Evolutionary conservation across 2,888 invertebrate species (phyloP).

Genomic region (Coenonympha arcania): DNA sequence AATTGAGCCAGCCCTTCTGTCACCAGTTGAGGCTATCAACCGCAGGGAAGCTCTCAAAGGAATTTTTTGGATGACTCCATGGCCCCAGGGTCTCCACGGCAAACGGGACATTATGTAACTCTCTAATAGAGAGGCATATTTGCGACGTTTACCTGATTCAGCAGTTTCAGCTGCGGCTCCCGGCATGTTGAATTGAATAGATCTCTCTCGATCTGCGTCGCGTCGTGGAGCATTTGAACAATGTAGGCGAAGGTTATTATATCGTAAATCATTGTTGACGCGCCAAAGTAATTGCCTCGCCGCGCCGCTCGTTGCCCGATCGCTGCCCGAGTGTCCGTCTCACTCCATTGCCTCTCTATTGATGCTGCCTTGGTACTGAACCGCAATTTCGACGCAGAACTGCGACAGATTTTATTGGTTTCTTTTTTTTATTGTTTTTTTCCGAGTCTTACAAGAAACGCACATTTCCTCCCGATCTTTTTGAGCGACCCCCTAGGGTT

Average conservation of each 20-base stretch:
- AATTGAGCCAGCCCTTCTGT: too few species aligned
- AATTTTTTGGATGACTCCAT: too few species aligned
- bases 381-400: constrained; percentile 39
- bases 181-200: constrained; percentile 24
- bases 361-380: constrained; percentile 47
- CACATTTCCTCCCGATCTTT: too few species aligned
- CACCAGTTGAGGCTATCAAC: too few species aligned
- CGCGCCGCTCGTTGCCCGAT: constrained; percentile 32
- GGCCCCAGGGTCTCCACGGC: too few species aligned
- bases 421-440: neutral
- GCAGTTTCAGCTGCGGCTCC: too few species aligned
- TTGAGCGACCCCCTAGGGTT: too few species aligned
- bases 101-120: neutral
- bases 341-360: constrained; percentile 47
- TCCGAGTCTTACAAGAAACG: too few species aligned
- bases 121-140: neutral
- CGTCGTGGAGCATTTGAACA: constrained; percentile 55
- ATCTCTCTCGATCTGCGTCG: constrained; percentile 36
- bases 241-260: constrained; percentile 63
- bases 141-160: too few species aligned
- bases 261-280: constrained; percentile 69
- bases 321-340: constrained; percentile 36
- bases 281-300: constrained; percentile 59
- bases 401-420: constrained; percentile 7
- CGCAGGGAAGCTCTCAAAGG: too few species aligned